A percentile compares a stretch with the other conserved stretches of the same genome.
phyloP scores from a whole-genome alignment of 2,888 invertebrate species.

The Polylopha cassiicola region DNA sequence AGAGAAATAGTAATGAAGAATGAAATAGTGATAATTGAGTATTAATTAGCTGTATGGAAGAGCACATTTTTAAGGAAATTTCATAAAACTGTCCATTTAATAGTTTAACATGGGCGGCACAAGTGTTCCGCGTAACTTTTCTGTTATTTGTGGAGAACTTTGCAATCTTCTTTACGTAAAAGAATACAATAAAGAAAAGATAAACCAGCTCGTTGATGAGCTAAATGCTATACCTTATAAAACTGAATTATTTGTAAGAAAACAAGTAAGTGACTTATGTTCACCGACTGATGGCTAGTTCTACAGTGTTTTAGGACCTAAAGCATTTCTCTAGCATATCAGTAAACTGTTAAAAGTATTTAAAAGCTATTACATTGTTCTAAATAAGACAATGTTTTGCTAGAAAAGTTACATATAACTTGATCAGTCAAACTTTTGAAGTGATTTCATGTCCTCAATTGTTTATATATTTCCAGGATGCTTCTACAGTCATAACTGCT shows the following conservation, averaged over 20 bases:
- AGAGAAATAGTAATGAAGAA: too few species aligned
- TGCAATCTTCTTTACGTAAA: constrained; percentile 53
- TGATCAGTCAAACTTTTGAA: too few species aligned
- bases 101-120: constrained; percentile 37
- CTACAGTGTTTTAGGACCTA: too few species aligned
- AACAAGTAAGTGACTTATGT: constrained; percentile 55
- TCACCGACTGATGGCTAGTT: too few species aligned
- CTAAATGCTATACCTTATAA: constrained; percentile 80
- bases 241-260: constrained; percentile 56
- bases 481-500: constrained; percentile 45
- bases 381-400: too few species aligned
- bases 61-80: background rate
- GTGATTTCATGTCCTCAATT: too few species aligned
- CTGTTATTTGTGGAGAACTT: constrained; percentile 51
- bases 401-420: too few species aligned
- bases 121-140: constrained; percentile 44
- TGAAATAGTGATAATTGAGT: too few species aligned
- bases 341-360: too few species aligned
- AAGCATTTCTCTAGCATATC: too few species aligned
- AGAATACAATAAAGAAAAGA: constrained; percentile 62
- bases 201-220: constrained; percentile 77
- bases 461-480: constrained; percentile 49
- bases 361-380: too few species aligned
- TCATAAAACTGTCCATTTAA: background rate
- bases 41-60: too few species aligned